Conservation (phyloP, 30 jellyfish, hydroid and myxozoan species). For the Hydra vulgaris region DNA sequence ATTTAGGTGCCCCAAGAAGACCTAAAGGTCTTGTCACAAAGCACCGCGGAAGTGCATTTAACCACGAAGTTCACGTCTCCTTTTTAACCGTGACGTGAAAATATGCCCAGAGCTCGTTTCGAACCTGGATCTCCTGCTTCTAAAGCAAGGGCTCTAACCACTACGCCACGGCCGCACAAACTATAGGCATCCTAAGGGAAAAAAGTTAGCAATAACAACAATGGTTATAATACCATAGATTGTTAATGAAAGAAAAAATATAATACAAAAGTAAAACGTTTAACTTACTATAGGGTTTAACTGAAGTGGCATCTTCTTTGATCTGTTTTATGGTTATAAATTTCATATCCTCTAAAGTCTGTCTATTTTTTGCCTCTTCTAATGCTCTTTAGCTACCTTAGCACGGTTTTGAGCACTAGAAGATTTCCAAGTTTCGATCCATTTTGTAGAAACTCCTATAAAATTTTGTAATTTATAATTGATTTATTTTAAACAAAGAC, state of each 20-base stretch:
- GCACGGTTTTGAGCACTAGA: neutral
- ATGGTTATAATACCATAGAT: neutral
- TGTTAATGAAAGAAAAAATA: neutral
- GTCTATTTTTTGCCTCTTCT: neutral
- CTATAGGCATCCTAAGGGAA: neutral
- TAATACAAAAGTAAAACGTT: neutral
- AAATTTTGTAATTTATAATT: too few species aligned
- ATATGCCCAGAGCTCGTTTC: too few species aligned
- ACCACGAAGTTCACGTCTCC: too few species aligned
- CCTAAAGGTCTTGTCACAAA: too few species aligned
- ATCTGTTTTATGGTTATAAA: neutral
- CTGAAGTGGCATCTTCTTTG: neutral
- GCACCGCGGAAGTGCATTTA: too few species aligned
- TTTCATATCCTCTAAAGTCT: neutral
- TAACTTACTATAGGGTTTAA: neutral
- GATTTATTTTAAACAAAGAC: neutral
- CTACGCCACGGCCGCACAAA: too few species aligned
- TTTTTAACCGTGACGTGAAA: too few species aligned
- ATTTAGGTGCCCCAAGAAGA: too few species aligned
- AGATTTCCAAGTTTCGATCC: neutral
- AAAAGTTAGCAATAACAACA: neutral
- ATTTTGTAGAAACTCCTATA: neutral
- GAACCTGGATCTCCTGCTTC: too few species aligned
- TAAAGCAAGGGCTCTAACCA: too few species aligned
- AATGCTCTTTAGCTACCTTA: neutral